phyloP scores from a whole-genome alignment of 2,797 vertebrate genomes.

The Enteromius argenteus region DNA sequence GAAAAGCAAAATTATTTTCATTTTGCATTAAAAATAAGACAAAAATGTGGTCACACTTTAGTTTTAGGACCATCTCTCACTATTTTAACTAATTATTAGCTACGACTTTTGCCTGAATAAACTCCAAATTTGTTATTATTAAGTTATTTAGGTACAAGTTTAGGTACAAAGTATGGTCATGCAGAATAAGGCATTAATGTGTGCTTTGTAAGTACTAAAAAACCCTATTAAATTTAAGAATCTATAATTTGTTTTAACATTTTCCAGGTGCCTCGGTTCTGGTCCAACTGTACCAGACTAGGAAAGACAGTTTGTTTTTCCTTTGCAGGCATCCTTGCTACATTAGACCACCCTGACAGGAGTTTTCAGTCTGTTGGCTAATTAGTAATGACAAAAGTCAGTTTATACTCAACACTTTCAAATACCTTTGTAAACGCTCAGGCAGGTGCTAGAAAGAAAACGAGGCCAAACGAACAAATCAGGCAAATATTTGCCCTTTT shows the following conservation, averaged over 20 bases:
- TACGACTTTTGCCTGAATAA: background rate
- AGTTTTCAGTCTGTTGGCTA: conserved; percentile 46
- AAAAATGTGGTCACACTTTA: background rate
- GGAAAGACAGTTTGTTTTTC: conserved; percentile 26
- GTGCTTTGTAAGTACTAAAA: background rate
- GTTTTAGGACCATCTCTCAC: background rate
- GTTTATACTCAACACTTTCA: conserved; percentile 53
- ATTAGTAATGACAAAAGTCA: conserved; percentile 42
- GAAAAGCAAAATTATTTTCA: background rate
- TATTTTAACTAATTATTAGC: background rate
- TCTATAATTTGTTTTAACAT: conserved; percentile 3
- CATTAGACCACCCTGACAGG: conserved; percentile 36
- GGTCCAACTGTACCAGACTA: conserved; percentile 1
- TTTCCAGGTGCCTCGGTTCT: background rate
- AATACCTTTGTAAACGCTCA: conserved; percentile 42
- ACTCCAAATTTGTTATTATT: background rate
- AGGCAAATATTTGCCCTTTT: conserved; percentile 59
- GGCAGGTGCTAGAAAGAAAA: conserved; percentile 49
- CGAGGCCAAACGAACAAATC: conserved; percentile 34
- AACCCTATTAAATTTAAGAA: background rate
- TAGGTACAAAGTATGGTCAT: background rate
- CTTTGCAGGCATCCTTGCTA: background rate
- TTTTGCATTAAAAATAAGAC: background rate
- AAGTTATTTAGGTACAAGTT: background rate
- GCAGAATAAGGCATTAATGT: background rate